Percentiles rank a stretch among this genome's conserved stretches.
Evolutionary conservation across 2,113 vertebrate genomes (phyloP).

Genomic region (Marmota monax): DNA sequence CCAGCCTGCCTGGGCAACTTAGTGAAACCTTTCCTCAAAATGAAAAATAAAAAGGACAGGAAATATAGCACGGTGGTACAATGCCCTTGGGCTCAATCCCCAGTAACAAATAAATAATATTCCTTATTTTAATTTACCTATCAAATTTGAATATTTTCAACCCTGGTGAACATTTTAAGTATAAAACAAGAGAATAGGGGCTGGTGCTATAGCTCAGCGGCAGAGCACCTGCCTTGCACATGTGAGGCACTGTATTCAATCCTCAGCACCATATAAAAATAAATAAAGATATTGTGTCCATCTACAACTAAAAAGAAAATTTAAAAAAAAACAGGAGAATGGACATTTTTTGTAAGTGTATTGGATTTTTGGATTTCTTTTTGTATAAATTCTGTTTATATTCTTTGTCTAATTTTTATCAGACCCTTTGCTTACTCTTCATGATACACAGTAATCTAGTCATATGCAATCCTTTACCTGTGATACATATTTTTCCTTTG

Average conservation of each 20-base stretch:
- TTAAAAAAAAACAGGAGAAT: background rate
- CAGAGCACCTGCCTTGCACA: too few relatives aligned
- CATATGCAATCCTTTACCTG: background rate
- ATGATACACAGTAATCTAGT: rapidly evolving
- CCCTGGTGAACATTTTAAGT: background rate
- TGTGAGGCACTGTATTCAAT: too few relatives aligned
- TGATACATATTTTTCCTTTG: background rate
- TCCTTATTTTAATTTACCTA: background rate
- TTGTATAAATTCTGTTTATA: background rate
- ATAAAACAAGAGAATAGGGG: background rate
- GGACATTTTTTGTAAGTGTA: background rate
- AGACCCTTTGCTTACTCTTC: background rate
- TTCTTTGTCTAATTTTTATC: background rate
- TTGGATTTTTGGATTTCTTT: background rate
- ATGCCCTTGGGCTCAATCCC: too few relatives aligned
- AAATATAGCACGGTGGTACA: too few relatives aligned
- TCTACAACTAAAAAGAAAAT: too few relatives aligned
- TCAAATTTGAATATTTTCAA: background rate
- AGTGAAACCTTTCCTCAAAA: too few relatives aligned
- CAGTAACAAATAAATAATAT: too few relatives aligned
- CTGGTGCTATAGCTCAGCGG: too few relatives aligned
- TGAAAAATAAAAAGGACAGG: too few relatives aligned
- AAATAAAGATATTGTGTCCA: too few relatives aligned
- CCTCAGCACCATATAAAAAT: too few relatives aligned
- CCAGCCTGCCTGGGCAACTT: too few relatives aligned